These are phyloP conservation scores for human DNA, from an alignment of 2,113 vertebrate genomes.

Conservation along the genomic window DNA sequence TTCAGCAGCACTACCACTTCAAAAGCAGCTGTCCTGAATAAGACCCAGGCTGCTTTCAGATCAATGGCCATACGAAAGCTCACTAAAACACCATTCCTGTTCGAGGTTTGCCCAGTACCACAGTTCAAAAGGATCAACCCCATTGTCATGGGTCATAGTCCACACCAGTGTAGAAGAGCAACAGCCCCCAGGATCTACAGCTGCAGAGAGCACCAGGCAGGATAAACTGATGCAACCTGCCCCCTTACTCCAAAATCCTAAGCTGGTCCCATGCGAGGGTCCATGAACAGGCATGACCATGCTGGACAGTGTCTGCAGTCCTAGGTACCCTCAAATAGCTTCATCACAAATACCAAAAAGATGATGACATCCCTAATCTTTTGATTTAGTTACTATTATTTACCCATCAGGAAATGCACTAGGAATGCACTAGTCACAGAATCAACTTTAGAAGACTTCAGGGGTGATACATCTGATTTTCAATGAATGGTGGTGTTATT, in stretches of 20 bases:
- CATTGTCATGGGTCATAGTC: not conserved
- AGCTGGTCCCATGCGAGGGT: not conserved
- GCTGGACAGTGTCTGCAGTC: not conserved
- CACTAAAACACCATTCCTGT: not conserved
- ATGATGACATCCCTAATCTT: not conserved
- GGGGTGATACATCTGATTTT: not conserved
- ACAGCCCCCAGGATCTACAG: too few relatives aligned
- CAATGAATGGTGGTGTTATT: not conserved
- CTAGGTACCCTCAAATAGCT: not conserved
- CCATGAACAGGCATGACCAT: rapidly evolving
- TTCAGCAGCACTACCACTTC: not conserved
- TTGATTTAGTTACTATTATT: not conserved
- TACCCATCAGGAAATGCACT: not conserved
- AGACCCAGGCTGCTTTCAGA: not conserved
- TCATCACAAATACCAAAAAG: not conserved
- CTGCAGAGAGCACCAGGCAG: not conserved
- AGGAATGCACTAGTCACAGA: not conserved
- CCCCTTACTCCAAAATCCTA: not conserved
- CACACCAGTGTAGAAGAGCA: not conserved
- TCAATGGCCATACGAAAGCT: not conserved
- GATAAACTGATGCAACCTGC: not conserved
- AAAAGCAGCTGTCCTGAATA: not conserved
- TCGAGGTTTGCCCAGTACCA: not conserved
- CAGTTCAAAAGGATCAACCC: not conserved
- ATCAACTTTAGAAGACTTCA: not conserved